Evolutionary conservation across 2,113 vertebrate genomes (phyloP).

Genomic region (Tachycineta bicolor): DNA sequence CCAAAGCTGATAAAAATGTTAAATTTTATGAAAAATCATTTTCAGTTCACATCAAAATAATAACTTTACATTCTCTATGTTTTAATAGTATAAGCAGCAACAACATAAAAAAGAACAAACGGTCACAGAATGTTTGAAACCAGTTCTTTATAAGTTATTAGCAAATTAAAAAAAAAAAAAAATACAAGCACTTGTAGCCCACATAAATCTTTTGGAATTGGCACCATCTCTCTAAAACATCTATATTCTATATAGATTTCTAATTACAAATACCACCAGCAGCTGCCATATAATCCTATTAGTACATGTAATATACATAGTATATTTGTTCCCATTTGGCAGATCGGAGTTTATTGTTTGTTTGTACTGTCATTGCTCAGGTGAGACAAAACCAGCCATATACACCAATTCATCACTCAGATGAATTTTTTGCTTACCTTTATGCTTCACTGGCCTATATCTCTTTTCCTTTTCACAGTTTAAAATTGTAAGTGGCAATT

Average conservation of each 20-base stretch:
- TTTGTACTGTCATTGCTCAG: conserved; percentile 64
- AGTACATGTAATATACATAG: conserved; percentile 84
- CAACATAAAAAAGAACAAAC: conserved; percentile 80
- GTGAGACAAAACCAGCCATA: conserved; percentile 51
- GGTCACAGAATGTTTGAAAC: conserved; percentile 78
- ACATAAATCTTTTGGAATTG: conserved; percentile 85
- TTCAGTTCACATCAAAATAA: conserved; percentile 86
- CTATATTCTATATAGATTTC: conserved; percentile 85
- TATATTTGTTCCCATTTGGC: conserved; percentile 83
- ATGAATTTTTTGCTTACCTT: conserved; percentile 56
- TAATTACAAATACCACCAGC: conserved; percentile 83
- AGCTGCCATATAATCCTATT: conserved; percentile 84
- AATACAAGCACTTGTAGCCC: conserved; percentile 85
- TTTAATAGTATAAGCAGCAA: conserved; percentile 85
- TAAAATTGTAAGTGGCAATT: conserved; percentile 70
- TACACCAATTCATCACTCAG: conserved; percentile 49
- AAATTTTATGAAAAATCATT: conserved; percentile 88
- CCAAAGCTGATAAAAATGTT: conserved; percentile 86
- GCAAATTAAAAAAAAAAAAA: conserved; percentile 62
- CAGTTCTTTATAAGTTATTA: conserved; percentile 77
- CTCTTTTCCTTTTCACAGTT: conserved; percentile 65
- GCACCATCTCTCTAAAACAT: conserved; percentile 86
- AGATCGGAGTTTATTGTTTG: conserved; percentile 71
- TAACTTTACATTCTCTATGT: conserved; percentile 91
- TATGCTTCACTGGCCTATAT: conserved; percentile 63